These are phyloP conservation scores for Bufo bufo DNA, from an alignment of 2,113 vertebrate species.

Conservation along the genomic window DNA sequence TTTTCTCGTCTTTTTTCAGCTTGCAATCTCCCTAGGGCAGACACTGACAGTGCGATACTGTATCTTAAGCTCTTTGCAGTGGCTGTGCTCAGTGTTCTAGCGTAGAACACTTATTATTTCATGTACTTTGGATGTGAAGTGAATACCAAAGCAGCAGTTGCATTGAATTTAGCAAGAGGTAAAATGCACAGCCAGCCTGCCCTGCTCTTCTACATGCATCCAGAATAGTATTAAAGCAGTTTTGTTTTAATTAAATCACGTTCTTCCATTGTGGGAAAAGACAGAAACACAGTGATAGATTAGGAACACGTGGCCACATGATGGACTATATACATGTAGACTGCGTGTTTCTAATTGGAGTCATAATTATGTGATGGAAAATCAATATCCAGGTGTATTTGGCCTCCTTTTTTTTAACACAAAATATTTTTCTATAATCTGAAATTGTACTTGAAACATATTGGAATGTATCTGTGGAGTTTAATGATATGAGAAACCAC, in stretches of 20 bases:
- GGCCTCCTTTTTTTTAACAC: not conserved
- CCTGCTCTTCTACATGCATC: conserved; percentile 38
- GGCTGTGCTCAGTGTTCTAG: conserved; percentile 57
- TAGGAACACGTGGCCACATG: not conserved
- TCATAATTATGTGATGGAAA: not conserved
- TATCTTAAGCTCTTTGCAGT: conserved; percentile 57
- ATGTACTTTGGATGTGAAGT: conserved; percentile 52
- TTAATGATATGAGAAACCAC: not conserved
- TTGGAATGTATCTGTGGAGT: not conserved
- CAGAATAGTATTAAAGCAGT: conserved; percentile 42
- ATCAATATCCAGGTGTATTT: not conserved
- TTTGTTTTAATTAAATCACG: conserved; percentile 41
- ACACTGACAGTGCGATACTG: conserved; percentile 54
- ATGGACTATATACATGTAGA: conserved; percentile 19
- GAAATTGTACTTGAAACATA: not conserved
- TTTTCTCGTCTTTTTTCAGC: conserved; percentile 45
- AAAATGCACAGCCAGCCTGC: conserved; percentile 42
- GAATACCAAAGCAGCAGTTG: conserved; percentile 54
- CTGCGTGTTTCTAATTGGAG: conserved; percentile 5
- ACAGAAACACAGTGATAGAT: conserved; percentile 38
- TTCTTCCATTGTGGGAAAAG: conserved; percentile 31
- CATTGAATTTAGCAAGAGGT: conserved; percentile 56
- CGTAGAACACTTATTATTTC: conserved; percentile 60
- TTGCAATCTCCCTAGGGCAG: conserved; percentile 57
- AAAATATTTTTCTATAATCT: not conserved